These are phyloP conservation scores for Penaeus vannamei DNA, from an alignment of 1,140 invertebrate genomes.

Conservation along the genomic window DNA sequence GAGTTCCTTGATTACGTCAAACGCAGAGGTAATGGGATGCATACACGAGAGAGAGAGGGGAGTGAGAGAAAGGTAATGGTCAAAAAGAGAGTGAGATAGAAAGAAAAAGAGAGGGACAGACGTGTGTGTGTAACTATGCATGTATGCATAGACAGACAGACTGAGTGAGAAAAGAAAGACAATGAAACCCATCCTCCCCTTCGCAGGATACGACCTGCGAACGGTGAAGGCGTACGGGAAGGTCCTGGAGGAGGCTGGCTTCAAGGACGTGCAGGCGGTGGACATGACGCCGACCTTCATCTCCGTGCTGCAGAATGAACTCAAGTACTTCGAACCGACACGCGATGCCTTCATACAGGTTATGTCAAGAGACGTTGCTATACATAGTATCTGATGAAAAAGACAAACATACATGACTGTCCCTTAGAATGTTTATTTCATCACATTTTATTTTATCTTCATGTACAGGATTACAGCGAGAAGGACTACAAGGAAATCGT, in stretches of 20 bases:
- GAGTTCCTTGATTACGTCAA: slow-evolving; percentile 76
- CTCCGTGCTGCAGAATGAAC: slow-evolving; percentile 74
- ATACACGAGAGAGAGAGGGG: too few species aligned
- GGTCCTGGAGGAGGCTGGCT: slow-evolving; percentile 73
- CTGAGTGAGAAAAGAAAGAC: too few species aligned
- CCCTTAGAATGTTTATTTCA: neutral
- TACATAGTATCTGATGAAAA: neutral
- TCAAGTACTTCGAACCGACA: slow-evolving; percentile 72
- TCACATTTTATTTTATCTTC: slow-evolving; percentile 4
- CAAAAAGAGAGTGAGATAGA: too few species aligned
- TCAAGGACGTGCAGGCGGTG: slow-evolving; percentile 74
- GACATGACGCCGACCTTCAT: slow-evolving; percentile 76
- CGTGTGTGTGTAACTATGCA: too few species aligned
- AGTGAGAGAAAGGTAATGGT: too few species aligned
- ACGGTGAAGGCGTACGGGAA: slow-evolving; percentile 74
- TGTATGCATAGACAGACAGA: too few species aligned
- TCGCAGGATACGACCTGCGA: slow-evolving; percentile 73
- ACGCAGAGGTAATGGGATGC: slow-evolving; percentile 72
- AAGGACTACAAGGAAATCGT: slow-evolving; percentile 74
- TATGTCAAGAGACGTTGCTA: neutral
- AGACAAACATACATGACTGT: too few species aligned
- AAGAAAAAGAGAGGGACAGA: too few species aligned
- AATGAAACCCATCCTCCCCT: too few species aligned
- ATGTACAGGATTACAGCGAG: slow-evolving; percentile 70
- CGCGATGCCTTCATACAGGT: slow-evolving; percentile 72